phyloP scores from a whole-genome alignment of 2,797 vertebrate genomes.

The Halcyon chelicuti region DNA sequence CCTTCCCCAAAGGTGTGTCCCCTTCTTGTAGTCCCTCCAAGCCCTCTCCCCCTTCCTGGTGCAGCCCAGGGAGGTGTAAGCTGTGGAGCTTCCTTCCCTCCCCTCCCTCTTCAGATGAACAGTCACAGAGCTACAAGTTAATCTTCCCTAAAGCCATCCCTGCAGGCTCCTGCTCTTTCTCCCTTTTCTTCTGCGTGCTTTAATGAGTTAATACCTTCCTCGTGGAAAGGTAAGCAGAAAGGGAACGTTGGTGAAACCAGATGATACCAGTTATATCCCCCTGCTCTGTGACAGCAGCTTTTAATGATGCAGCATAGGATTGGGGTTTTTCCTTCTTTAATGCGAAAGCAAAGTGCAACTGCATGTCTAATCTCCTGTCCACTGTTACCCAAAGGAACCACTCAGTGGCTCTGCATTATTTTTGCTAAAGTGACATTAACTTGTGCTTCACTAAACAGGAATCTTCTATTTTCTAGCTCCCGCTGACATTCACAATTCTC shows the following conservation, averaged over 20 bases:
- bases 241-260: background rate
- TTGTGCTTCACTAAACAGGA: background rate
- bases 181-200: background rate
- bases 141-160: background rate
- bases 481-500: slow-evolving; percentile 20
- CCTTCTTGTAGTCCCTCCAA: background rate
- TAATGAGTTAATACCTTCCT: background rate
- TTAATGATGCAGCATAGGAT: background rate
- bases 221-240: background rate
- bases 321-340: background rate
- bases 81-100: background rate
- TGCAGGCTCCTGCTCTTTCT: background rate
- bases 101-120: background rate
- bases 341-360: background rate
- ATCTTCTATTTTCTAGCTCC: background rate
- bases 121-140: background rate
- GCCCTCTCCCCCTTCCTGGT: background rate
- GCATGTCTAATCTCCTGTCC: background rate
- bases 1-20: background rate
- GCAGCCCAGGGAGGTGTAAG: rapidly evolving
- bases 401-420: background rate
- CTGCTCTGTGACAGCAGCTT: background rate
- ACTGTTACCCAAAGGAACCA: background rate
- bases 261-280: background rate
- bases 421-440: background rate